Conservation (phyloP, 2,113 vertebrate genomes). For the Lamprotornis superbus region DNA sequence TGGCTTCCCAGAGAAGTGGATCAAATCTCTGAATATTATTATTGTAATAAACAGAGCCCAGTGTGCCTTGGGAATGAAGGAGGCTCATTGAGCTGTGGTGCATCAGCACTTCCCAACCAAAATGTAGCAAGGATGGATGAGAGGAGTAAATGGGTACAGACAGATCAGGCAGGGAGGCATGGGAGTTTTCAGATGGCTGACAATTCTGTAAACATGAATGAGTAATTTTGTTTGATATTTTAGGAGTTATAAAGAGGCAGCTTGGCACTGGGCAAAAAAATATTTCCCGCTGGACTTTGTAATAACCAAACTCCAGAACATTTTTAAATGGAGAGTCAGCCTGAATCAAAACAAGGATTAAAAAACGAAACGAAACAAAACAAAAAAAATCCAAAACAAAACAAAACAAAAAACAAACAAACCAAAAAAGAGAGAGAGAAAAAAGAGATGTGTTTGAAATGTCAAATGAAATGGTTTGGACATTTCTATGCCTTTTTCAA, state of each 20-base stretch:
- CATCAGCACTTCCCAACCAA: background rate
- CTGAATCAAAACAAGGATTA: slow-evolving; percentile 21
- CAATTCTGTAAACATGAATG: background rate
- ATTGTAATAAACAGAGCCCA: background rate
- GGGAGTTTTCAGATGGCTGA: background rate
- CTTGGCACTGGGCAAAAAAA: background rate
- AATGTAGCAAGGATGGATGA: background rate
- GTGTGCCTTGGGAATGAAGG: background rate
- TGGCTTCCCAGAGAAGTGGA: background rate
- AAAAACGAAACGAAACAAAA: background rate
- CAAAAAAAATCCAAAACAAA: background rate
- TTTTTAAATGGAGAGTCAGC: slow-evolving; percentile 24
- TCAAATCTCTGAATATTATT: background rate
- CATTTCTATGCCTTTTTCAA: background rate
- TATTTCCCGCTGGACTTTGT: background rate
- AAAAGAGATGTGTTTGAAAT: background rate
- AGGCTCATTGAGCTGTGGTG: background rate
- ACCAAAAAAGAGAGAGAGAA: too few relatives aligned
- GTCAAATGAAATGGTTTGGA: background rate
- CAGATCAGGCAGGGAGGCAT: background rate
- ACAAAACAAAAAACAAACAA: too few relatives aligned
- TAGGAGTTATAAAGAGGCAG: slow-evolving; percentile 4
- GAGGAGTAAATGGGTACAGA: background rate
- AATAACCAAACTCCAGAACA: slow-evolving; percentile 1
- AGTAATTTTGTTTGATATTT: slow-evolving; percentile 10